These are phyloP conservation scores for Pangasius macronema DNA, from an alignment of 2,797 vertebrate genomes.

Conservation along the genomic window DNA sequence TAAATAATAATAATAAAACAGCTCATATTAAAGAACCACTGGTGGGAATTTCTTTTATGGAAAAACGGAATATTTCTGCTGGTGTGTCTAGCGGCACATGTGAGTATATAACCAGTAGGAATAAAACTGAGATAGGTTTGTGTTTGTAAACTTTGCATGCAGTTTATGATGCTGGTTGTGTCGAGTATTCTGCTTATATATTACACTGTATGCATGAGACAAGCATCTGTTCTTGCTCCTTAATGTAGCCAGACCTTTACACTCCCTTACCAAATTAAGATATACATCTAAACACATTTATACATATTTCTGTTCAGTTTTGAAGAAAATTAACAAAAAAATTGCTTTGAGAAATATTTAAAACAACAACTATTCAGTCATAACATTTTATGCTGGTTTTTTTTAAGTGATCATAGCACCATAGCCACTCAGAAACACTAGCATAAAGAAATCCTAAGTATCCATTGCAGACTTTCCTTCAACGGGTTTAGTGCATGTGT, in stretches of 20 bases:
- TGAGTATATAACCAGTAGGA: background rate
- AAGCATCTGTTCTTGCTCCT: background rate
- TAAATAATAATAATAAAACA: background rate
- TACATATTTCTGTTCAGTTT: conserved; percentile 4
- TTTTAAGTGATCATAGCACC: background rate
- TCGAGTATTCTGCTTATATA: background rate
- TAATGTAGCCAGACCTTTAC: conserved; percentile 5
- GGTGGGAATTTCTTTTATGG: background rate
- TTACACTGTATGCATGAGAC: background rate
- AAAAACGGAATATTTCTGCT: background rate
- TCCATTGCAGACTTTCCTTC: background rate
- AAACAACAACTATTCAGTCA: background rate
- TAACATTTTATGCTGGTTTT: background rate
- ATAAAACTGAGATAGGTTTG: background rate
- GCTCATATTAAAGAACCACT: background rate
- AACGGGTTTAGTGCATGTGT: background rate
- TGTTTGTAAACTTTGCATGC: conserved; percentile 7
- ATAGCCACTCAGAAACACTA: background rate
- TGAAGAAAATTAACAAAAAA: background rate
- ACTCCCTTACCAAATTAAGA: background rate
- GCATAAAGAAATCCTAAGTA: background rate
- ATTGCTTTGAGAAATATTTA: background rate
- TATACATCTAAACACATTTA: background rate
- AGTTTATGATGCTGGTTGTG: conserved; percentile 10
- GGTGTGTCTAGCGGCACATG: no score